Evolutionary conservation across 2,888 invertebrate genomes (phyloP).

Genomic region (Xanthorhoe designata): DNA sequence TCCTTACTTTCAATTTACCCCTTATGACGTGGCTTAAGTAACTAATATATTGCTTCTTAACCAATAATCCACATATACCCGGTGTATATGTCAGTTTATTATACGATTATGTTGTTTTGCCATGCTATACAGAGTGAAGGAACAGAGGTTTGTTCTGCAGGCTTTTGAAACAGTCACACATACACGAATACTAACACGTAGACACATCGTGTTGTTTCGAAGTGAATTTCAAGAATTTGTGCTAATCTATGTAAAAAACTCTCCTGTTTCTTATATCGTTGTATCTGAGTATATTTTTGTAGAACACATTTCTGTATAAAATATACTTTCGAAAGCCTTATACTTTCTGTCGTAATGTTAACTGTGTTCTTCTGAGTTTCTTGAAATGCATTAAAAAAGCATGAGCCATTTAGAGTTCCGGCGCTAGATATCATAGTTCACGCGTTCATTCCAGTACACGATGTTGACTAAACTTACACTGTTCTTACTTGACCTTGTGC

Average conservation of each 20-base stretch:
- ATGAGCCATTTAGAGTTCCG: constrained; percentile 59
- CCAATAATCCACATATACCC: constrained; percentile 48
- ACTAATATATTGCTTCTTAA: constrained; percentile 63
- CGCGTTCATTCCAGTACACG: constrained; percentile 35
- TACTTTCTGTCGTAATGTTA: constrained; percentile 9
- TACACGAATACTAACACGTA: constrained; percentile 53
- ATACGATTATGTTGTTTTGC: constrained; percentile 76
- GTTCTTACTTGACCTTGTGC: constrained; percentile 22
- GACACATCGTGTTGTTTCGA: constrained; percentile 47
- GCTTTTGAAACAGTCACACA: constrained; percentile 61
- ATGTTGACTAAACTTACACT: constrained; percentile 35
- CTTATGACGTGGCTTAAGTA: constrained; percentile 38
- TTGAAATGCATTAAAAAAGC: constrained; percentile 63
- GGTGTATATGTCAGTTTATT: constrained; percentile 62
- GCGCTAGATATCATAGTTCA: constrained; percentile 48
- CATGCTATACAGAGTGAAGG: constrained; percentile 83
- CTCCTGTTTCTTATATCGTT: constrained; percentile 27
- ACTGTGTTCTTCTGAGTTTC: constrained; percentile 46
- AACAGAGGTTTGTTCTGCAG: constrained; percentile 79
- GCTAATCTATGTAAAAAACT: constrained; percentile 1
- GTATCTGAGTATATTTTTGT: constrained; percentile 29
- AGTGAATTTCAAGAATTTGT: constrained; percentile 60
- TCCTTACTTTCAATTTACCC: constrained; percentile 37
- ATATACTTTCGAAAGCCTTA: constrained; percentile 27
- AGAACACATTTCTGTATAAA: constrained; percentile 35